Conservation (phyloP, 2,797 vertebrate species). For the Micromesistius poutassou region DNA sequence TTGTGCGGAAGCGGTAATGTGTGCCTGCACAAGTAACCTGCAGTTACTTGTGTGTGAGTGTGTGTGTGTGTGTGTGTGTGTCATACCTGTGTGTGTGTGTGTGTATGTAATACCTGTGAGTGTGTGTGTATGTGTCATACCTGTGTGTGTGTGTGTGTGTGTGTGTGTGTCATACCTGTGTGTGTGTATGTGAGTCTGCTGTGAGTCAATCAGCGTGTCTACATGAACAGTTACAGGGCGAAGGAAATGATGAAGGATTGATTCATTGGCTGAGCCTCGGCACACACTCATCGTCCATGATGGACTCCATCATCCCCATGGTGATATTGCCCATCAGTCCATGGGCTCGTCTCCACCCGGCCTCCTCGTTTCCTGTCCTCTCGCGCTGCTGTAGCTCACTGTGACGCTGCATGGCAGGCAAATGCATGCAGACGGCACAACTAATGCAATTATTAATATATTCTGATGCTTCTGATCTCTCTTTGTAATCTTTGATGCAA, state of each 20-base stretch:
- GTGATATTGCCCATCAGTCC: too few relatives aligned
- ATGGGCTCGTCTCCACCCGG: too few relatives aligned
- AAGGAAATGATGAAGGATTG: slow-evolving; percentile 33
- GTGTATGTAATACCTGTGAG: too few relatives aligned
- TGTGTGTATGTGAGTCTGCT: slow-evolving; percentile 4
- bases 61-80: too few relatives aligned
- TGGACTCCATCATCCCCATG: too few relatives aligned
- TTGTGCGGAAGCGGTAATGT: too few relatives aligned
- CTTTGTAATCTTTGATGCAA: slow-evolving; percentile 70
- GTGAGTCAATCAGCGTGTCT: neutral
- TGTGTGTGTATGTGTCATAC: too few relatives aligned
- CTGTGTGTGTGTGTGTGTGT: too few relatives aligned
- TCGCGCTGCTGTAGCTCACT: slow-evolving; percentile 19
- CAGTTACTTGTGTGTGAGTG: too few relatives aligned
- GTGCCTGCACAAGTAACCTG: too few relatives aligned
- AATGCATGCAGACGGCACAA: slow-evolving; percentile 58
- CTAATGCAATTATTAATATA: slow-evolving; percentile 63
- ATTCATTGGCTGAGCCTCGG: neutral
- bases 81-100: too few relatives aligned
- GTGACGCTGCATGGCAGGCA: slow-evolving; percentile 37
- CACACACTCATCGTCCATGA: too few relatives aligned
- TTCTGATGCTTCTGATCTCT: slow-evolving; percentile 51
- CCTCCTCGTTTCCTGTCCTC: neutral
- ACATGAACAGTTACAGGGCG: neutral
- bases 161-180: neutral